Evolutionary conservation across 2,888 invertebrate species (phyloP).

Genomic region (Troides helena): DNA sequence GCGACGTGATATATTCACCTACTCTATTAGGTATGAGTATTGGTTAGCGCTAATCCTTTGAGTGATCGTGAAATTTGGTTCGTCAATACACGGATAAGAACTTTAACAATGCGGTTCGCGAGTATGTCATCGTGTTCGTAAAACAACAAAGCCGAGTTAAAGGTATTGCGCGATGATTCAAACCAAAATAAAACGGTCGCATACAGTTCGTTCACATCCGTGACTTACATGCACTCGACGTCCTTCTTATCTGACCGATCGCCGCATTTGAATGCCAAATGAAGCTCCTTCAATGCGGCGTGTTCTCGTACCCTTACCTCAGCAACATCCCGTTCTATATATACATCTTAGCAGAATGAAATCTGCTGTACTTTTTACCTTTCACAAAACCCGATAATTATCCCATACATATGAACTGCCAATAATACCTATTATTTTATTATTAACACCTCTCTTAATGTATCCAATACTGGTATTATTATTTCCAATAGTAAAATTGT

Average conservation of each 20-base stretch:
- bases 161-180: conserved; percentile 21
- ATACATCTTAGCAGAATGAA: background rate
- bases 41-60: background rate
- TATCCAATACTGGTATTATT: too few species aligned
- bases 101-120: conserved; percentile 8
- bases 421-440: too few species aligned
- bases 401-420: too few species aligned
- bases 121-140: conserved; percentile 4
- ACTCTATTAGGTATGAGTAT: too few species aligned
- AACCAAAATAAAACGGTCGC: conserved; percentile 20
- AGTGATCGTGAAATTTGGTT: background rate
- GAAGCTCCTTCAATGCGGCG: background rate
- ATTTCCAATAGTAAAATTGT: too few species aligned
- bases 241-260: conserved; percentile 23
- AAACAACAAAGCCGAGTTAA: conserved; percentile 24
- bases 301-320: background rate
- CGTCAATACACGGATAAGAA: conserved; percentile 18
- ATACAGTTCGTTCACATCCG: conserved; percentile 26
- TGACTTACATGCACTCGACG: conserved; percentile 15
- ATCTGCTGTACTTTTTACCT: too few species aligned
- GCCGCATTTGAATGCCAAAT: conserved; percentile 12
- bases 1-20: too few species aligned
- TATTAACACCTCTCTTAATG: too few species aligned
- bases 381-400: too few species aligned
- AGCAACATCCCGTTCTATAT: background rate